Base-by-base conservation (phyloP, 2,888 invertebrate genomes). In the Chrysolina haemoptera region DNA sequence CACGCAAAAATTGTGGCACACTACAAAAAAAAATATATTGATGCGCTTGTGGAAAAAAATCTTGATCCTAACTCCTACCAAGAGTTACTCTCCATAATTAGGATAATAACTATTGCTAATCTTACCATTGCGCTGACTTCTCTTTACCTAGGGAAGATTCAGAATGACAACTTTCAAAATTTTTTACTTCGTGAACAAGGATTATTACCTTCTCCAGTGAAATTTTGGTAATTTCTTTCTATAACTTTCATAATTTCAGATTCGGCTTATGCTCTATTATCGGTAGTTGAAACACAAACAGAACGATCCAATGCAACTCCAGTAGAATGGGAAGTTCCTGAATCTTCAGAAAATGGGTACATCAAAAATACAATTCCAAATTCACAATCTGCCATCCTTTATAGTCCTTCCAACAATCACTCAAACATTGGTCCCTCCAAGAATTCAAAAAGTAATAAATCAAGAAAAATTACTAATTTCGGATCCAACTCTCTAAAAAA, bases 351-450 rank as follows among this genome's bases (percentile, higher is more conserved):
- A 66, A 81, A 81, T 73, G 81, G 81, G 81, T 81, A 81, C 72
- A 53, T 53, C 53, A 74, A 59, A 55, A 75, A 74, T 66, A 53
- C 73, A 73, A 76, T 83, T 62, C 77, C 84, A 63, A 80, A 82
- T 74, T 83, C 83, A 8, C 79, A 81, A 59, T 83, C 83, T 62
- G 77, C 80, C 27, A 73, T 75, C 48, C 70, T 80, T 70, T 64
- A 73, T 55, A 67, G 4, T 18, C 69, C 73, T 12, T 71, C 74
- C 65, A 78, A 78, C 69, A 53, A 62, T 14, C 67, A 62, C 27
- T 64, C 16, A 48, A 11, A 64, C 43, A 3, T 46, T 35, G 62
- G 40, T 41, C 18, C 62, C 72, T 50, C 68, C 62, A 72, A 68
- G 48, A 65, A 62, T 35, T 43, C 10, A 5, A 8, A 9, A 12